Base-by-base conservation (phyloP, 1,140 invertebrate species). In the Aricia agestis region DNA sequence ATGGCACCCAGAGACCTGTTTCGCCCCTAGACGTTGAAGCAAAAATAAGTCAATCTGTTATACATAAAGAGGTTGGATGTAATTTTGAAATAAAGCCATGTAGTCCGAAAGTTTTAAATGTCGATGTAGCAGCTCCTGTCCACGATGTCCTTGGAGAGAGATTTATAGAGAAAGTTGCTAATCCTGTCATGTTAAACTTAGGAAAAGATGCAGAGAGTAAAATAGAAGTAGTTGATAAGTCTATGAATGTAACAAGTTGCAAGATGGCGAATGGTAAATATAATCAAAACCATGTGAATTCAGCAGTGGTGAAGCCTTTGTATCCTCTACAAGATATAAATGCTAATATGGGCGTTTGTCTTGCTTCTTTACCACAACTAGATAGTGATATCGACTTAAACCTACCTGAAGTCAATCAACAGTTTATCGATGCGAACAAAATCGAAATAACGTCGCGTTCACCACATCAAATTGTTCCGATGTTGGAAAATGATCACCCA, bases 81-180 rank as follows among this genome's bases (percentile, higher is more conserved):
- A 92, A 92, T 79, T 92, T 92, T 86, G 92, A 92, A 86, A 92
- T 92, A 72, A 91, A 89, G 74, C 92, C 90, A 36, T 92, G 89
- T 74, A 92, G 90, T 81, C 92, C 92, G 36, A 83, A 87, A 82
- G 87, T 90, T 83, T 76, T 91, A 72, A 90, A 89, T 84, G 88
- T 86, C 63, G 87, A 91, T 79, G 72, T 87, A 65, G 87, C 87
- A 11, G 79, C 89, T 68, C 87, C 89, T 65, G 79, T 85, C 17
- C 82, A 86, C 76, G 88, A 79, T 78, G 72, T 90, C 69, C 71
- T 88, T 67, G 75, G 72, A 75, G 89, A 90, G 75, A 85, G 87
- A 78, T 71, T 79, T 45, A 91, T 91, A 74, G 87, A 90, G 79
- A 91, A 91, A 80, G 82, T 91, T 36, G 67, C 82, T 58, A 91